Base-by-base conservation (phyloP, 2,797 vertebrate species). In the Gouania willdenowi region DNA sequence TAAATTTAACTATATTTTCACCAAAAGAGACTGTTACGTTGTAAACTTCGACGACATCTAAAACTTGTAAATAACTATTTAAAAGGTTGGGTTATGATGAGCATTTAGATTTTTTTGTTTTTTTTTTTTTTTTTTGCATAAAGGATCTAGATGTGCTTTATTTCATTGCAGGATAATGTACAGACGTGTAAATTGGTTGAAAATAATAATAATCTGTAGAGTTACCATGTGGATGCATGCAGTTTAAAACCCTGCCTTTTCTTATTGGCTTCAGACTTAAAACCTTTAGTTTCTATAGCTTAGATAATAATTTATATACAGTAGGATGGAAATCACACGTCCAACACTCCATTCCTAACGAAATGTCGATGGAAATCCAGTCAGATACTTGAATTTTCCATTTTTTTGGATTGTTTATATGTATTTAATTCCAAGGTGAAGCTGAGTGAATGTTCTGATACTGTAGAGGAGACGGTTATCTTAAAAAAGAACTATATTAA, bases 1-100 rank as follows among this genome's bases (percentile, higher is more conserved):
- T 86, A 68, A 77, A 79, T 79, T 84, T 77, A 77, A 57, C 65
- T 88, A 83, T 85, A 83, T 87, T 89, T 87, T 88, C 83, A 88
- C 79, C 81, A 78, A 81, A 87, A 81, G 74, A 86, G 77, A 89
- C 84, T 86, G 84, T 87, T 88, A 78, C 72, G 69, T 80, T 86
- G 67, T 79, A 66, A 75, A 74, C 70, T 54, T 48, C 65, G 57
- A 74, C 78, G 77, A 81, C 56, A 82, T 84, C 74, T 80, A 49
- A 75, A 75, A 77, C 63, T 78, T 87, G 71, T 87, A 83, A 46
- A 85, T 80, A 83, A 39, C 26, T 72, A 64, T 83, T 77, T 71
- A 31, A 68, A 57, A 53, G 71, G 63, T 66, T 51, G 41, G 48
- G 57, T 71, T 47, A 66, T 44, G 44, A n/a, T 65, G 56, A 59